These are phyloP conservation scores for Drosophila siamana DNA, from an alignment of 2,888 invertebrate species.

Conservation along the genomic window DNA sequence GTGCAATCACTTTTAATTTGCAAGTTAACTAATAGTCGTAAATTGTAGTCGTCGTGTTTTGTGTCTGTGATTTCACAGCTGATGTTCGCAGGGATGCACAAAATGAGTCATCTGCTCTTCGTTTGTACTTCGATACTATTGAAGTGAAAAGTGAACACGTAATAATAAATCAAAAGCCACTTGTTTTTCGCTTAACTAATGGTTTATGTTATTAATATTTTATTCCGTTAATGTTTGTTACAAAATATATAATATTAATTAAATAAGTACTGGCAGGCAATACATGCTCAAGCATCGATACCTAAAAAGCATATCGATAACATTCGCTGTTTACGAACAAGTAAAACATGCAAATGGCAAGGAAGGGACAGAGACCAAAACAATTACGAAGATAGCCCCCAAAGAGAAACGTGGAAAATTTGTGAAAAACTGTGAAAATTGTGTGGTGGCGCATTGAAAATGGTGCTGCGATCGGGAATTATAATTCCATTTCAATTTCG, in stretches of 20 bases:
- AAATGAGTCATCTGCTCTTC: conserved; percentile 12
- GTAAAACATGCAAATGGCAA: conserved; percentile 66
- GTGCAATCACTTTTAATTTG: not conserved
- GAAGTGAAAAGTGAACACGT: no score
- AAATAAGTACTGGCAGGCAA: no score
- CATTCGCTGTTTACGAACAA: conserved; percentile 70
- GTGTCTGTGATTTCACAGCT: conserved; percentile 16
- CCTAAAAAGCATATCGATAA: conserved; percentile 48
- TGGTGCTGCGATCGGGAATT: conserved; percentile 82
- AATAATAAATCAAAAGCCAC: not conserved
- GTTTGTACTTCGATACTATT: conserved; percentile 1
- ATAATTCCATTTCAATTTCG: conserved; percentile 84
- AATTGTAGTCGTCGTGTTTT: conserved; percentile 1
- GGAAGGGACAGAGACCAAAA: conserved; percentile 76
- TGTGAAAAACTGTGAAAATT: conserved; percentile 78
- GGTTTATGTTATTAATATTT: no score
- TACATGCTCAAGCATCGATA: conserved; percentile 7
- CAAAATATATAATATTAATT: no score
- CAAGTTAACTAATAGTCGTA: conserved; percentile 15
- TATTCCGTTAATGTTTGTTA: no score
- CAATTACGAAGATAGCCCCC: conserved; percentile 75
- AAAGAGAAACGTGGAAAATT: conserved; percentile 75
- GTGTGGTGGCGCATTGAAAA: conserved; percentile 75
- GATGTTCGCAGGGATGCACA: conserved; percentile 18
- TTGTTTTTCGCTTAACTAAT: not conserved